Conservation (phyloP, 2,113 vertebrate species). For the Tylochromis polylepis region DNA sequence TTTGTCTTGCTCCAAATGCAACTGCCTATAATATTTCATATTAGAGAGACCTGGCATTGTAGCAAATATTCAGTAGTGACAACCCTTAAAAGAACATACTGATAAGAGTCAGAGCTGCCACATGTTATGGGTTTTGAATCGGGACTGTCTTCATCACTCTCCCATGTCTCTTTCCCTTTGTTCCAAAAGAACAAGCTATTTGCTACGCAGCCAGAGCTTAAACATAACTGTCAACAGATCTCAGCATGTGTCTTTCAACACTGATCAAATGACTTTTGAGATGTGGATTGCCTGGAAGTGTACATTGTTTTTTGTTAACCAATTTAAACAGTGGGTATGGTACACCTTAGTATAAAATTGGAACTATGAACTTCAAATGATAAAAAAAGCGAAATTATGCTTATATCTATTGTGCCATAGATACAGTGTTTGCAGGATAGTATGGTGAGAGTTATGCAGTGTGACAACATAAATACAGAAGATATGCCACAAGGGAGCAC, state of each 20-base stretch:
- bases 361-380: conserved; percentile 32
- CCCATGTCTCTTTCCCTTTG: conserved; percentile 37
- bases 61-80: conserved; percentile 11
- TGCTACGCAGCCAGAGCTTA: conserved; percentile 51
- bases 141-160: conserved; percentile 24
- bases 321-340: conserved; percentile 36
- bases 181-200: conserved; percentile 60
- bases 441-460: conserved; percentile 21
- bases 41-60: neutral
- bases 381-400: neutral
- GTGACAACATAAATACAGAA: conserved; percentile 49
- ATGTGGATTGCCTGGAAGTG: conserved; percentile 44
- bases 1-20: neutral
- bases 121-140: conserved; percentile 36
- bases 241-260: conserved; percentile 50
- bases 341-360: conserved; percentile 32
- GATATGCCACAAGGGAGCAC: conserved; percentile 52
- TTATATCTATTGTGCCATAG: neutral
- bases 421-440: neutral
- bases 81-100: neutral
- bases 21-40: neutral
- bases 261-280: conserved; percentile 55
- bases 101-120: conserved; percentile 4
- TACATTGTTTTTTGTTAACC: conserved; percentile 33
- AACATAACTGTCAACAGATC: conserved; percentile 53